Evolutionary conservation across 2,113 vertebrate genomes (phyloP).

Genomic region (Hydrochoerus hydrochaeris): DNA sequence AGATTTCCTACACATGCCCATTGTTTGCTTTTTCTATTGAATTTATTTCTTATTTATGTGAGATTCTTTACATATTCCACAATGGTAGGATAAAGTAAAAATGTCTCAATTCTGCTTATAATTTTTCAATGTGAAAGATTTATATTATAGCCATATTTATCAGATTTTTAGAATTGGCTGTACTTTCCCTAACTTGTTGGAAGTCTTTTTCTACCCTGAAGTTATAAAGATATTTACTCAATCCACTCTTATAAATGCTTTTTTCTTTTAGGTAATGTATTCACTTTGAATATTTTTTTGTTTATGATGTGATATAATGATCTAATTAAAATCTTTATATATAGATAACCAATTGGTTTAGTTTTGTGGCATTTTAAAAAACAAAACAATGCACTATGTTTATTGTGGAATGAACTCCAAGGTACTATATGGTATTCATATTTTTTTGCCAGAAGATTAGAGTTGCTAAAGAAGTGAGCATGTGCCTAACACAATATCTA

Average conservation of each 20-base stretch:
- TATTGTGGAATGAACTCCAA: not conserved
- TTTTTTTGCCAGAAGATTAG: not conserved
- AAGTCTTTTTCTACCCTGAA: not conserved
- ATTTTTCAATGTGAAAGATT: not conserved
- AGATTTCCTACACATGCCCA: not conserved
- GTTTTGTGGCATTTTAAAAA: not conserved
- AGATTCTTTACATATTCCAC: not conserved
- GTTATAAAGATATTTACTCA: not conserved
- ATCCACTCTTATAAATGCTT: not conserved
- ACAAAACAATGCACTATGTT: not conserved
- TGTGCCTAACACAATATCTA: not conserved
- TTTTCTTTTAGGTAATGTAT: slow-evolving; percentile 2
- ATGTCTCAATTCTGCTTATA: not conserved
- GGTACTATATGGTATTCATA: not conserved
- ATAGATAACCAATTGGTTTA: not conserved
- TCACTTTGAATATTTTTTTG: slow-evolving; percentile 17
- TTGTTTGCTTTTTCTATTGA: not conserved
- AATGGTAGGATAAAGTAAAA: slow-evolving; percentile 43
- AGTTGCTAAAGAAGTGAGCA: not conserved
- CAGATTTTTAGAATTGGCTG: not conserved
- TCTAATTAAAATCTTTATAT: slow-evolving; percentile 5
- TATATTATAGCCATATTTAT: not conserved
- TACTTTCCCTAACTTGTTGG: not conserved
- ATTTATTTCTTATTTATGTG: not conserved
- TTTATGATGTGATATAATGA: not conserved